Base-by-base conservation (phyloP, 2,888 invertebrate genomes). In the Drosophila bunnanda region DNA sequence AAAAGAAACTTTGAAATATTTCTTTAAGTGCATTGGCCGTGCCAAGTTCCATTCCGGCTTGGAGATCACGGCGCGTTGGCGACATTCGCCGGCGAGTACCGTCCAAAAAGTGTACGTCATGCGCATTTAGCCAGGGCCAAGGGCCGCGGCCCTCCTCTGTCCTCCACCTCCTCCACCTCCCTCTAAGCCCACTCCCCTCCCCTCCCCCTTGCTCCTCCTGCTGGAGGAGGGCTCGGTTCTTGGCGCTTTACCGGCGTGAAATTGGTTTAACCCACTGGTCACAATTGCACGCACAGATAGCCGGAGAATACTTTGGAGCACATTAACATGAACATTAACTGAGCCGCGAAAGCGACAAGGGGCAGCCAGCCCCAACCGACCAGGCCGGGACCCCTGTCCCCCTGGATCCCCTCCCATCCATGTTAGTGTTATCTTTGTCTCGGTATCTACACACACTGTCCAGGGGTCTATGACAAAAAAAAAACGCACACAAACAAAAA, bases 261-360 rank as follows among this genome's bases (percentile, higher is more conserved):
- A 91, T 90, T 88, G 89, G 90, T 82, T 89, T 91, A 81, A 90
- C 89, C 82, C 85, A 85, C 89, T 85, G 85, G 89, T 85, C 85
- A 85, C 89, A 85, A 85, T 85, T 85, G 80, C 89, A 89, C 85
- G 75, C 89, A 79, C 75, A 82, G 66, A 53, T 61, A 73, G 74
- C 65, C 54, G 68, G 34, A 22, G 73, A 53, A 54, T 82, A 80
- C 81, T 90, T 90, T 88, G 78, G 75, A 82, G 85, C 85, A 80
- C 90, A 91, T 89, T 79, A 89, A 90, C 79, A 86, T 89, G 88
- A 78, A 79, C 81, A 88, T 90, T 90, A 83, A 89, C 79, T 83
- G 87, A 88, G 89, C 87, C 87, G 75, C 82, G 69, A 83, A 86
- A 86, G 86, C 86, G 78, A 82, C 81, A 81, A 87, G 81, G 88